Base-by-base conservation (phyloP, 2,797 vertebrate genomes). In the Trematomus bernacchii region DNA sequence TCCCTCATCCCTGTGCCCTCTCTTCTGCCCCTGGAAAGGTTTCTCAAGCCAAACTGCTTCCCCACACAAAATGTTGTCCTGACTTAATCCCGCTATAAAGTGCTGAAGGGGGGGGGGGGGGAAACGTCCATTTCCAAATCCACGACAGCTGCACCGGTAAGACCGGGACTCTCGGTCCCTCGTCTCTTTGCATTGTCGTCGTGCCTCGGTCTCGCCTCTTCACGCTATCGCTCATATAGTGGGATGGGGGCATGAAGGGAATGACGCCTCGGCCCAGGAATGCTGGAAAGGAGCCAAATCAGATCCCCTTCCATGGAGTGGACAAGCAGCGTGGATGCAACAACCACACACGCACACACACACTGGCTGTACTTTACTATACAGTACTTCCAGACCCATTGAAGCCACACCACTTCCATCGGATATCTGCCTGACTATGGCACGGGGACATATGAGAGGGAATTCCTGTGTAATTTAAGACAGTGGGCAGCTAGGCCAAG, bases 401-500 rank as follows among this genome's bases (percentile, higher is more conserved):
- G 48, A 62, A 51, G 55, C 46, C 53, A 67, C 16, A 76, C 21
- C 1, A 43, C 48, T 75, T 78, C 57, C 71, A 53, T 76, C 23
- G 61, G 42, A 71, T 64, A 84, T 79, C 67, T 73, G 75, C 74
- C 71, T 78, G 66, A 71, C 75, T 48, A 61, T 79, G 48, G 54
- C 19, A 1, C 46, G 73, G 68, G 78, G 79, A 85, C 82, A 79
- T 85, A 77, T 80, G 63, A 43, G 27, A 66, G 37, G 33, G 73
- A 86, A 88, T 59, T 68, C 73, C 82, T 65, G 66, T 73, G 87
- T 87, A 91, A 91, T 84, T 82, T 33, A 75, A 91, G 79, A 81
- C 73, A n/a, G 67, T 60, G 72, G 71, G 85, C 6, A 50, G 60
- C 73, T 79, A 46, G 71, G 80, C 75, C 63, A 8, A 47, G 79